phyloP scores from a whole-genome alignment of 1,140 invertebrate species.

The Diorhabda sublineata region DNA sequence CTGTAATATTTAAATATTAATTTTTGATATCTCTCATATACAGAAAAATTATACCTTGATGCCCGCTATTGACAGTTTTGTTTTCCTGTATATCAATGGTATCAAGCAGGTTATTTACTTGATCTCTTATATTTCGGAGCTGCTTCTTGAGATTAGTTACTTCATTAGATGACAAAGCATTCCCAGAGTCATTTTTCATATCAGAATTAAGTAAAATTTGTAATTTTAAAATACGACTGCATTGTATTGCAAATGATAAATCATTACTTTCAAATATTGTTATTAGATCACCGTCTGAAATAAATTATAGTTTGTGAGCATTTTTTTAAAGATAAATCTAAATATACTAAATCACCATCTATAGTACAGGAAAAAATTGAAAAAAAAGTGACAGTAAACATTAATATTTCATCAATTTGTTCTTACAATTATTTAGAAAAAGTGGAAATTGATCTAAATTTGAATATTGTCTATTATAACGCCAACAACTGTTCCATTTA shows the following conservation, averaged over 20 bases:
- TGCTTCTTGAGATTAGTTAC: slow-evolving; percentile 54
- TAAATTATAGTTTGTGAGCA: background rate
- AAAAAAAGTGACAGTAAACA: too few species aligned
- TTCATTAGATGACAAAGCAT: slow-evolving; percentile 40
- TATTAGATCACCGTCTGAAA: slow-evolving; percentile 69
- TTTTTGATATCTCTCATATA: background rate
- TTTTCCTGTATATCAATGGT: slow-evolving; percentile 15
- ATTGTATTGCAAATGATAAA: slow-evolving; percentile 69
- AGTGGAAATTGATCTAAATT: too few species aligned
- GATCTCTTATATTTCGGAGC: slow-evolving; percentile 56
- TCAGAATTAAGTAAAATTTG: slow-evolving; percentile 55
- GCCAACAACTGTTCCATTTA: too few species aligned
- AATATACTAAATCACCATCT: too few species aligned
- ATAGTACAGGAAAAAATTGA: too few species aligned
- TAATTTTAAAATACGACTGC: slow-evolving; percentile 64
- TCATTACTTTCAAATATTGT: slow-evolving; percentile 74
- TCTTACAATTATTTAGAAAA: too few species aligned
- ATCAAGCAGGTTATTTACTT: slow-evolving; percentile 56
- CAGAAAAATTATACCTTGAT: background rate
- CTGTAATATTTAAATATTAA: slow-evolving; percentile 6
- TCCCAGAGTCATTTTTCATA: slow-evolving; percentile 32
- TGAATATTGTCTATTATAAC: too few species aligned
- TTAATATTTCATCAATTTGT: too few species aligned
- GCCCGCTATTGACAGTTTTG: slow-evolving; percentile 6
- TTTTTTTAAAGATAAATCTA: too few species aligned